phyloP scores from a whole-genome alignment of 37 sponge, comb jelly and placozoan species.

The Diacarnus erythraeanus region DNA sequence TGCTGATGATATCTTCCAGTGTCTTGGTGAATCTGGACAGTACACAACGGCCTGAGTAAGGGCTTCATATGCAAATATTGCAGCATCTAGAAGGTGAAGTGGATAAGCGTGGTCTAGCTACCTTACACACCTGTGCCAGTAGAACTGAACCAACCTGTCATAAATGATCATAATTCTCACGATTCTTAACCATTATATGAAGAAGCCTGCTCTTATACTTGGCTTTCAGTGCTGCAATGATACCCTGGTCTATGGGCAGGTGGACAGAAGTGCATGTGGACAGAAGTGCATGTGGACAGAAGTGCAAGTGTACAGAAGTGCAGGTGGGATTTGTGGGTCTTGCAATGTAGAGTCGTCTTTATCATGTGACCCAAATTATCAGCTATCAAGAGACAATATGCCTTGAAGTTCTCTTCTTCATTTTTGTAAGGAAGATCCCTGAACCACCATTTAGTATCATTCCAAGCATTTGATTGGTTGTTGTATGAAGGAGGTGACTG shows the following conservation, averaged over 20 bases:
- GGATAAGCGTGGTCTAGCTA: not conserved
- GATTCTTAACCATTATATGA: not conserved
- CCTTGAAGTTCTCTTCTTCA: conserved; percentile 1
- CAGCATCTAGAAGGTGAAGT: not conserved
- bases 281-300: too few species aligned
- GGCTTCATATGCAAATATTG: not conserved
- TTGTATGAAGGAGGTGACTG: not conserved
- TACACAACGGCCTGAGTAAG: not conserved
- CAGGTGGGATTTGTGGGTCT: not conserved
- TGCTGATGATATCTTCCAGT: too few species aligned
- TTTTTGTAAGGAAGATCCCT: not conserved
- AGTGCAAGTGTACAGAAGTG: not conserved
- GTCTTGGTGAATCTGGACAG: too few species aligned
- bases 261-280: conserved; percentile 6
- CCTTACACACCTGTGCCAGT: not conserved
- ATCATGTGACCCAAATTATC: conserved; percentile 4
- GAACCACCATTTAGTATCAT: conserved; percentile 8
- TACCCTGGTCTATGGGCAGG: conserved; percentile 12
- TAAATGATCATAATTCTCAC: not conserved
- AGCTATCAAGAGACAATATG: not conserved
- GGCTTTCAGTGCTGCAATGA: conserved; percentile 4
- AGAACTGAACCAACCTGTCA: not conserved
- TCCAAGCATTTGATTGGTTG: conserved; percentile 11
- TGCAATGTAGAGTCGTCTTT: not conserved
- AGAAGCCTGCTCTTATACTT: conserved; percentile 9